Evolutionary conservation across 2,113 vertebrate species (phyloP).

Genomic region (Oriolus oriolus): DNA sequence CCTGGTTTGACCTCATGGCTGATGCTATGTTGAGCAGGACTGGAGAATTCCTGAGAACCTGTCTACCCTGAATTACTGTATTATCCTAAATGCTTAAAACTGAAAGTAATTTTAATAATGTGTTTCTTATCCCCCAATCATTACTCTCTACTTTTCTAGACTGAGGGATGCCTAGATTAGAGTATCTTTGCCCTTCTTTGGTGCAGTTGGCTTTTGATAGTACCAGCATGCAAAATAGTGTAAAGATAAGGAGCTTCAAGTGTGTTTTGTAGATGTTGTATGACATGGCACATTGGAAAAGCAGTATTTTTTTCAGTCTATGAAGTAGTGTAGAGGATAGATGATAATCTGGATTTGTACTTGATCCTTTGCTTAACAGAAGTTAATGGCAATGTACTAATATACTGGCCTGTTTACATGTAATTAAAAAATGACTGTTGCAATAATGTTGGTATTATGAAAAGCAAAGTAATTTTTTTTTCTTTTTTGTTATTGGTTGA

Average conservation of each 20-base stretch:
- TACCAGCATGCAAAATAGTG: not conserved
- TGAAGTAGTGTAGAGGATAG: not conserved
- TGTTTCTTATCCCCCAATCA: not conserved
- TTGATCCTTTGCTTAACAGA: not conserved
- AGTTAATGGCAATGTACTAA: not conserved
- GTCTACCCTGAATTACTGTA: not conserved
- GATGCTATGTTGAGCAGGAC: not conserved
- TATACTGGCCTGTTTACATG: not conserved
- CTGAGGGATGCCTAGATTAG: not conserved
- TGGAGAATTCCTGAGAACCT: not conserved
- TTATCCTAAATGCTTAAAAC: not conserved
- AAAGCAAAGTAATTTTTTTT: not conserved
- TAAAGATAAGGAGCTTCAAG: not conserved
- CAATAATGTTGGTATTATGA: not conserved
- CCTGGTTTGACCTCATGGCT: not conserved
- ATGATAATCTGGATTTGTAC: not conserved
- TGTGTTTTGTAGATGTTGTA: not conserved
- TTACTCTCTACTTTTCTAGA: not conserved
- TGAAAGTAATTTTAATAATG: not conserved
- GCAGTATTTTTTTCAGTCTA: not conserved
- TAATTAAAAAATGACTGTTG: not conserved
- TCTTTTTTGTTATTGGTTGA: not conserved
- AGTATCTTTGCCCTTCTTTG: not conserved
- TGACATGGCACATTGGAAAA: not conserved
- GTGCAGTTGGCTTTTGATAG: not conserved